Evolutionary conservation across 2,888 invertebrate species (phyloP), one percentile per base, ranked within the genome.

Genomic region (Xestia ashworthii): DNA sequence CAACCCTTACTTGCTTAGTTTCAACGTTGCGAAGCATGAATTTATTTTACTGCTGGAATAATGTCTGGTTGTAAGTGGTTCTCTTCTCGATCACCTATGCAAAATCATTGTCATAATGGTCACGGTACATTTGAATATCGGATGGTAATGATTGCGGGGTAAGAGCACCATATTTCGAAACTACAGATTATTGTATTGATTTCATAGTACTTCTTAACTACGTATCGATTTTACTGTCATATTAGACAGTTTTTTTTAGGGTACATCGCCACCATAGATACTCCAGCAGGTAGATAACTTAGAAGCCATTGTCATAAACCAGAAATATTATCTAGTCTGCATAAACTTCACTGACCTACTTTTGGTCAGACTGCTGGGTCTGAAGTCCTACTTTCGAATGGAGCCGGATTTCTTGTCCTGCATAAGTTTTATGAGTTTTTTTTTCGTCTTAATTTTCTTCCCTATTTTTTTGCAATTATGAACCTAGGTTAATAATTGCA

Each of bases 111-210:
- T 76, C 74, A 74, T 75, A 78, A 78, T 81, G 71, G 70, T 69
- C 68, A 65, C 46, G 60, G 44, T 62, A 38, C 60, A 84, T 88
- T 84, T 87, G 82, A 82, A 88, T 86, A 87, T 83, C 80, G 72
- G 44, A 73, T n/a, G 53, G n/a, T 25, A 14, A 55, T 25, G 76
- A 78, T 58, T 66, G 38, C 46, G 5, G 60, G 85, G 83, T 74
- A 58, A 25, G 46, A 14, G 22, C 50, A n/a, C 70, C 80, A 41
- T 12, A 78, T 74, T 41, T 78, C 53, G 58, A 14, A 53, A 5
- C 48, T 65, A 22, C 41, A 44, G 9, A 44, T 44, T 44, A 11
- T 44, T 44, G 11, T 44, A 44, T 44, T 44, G 9, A 44, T 44
- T 44, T 44, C 44, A 41, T 41, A 41, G 8, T 44, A 44, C 9